Base-by-base conservation (phyloP, 2,797 vertebrate genomes). In the Furcifer pardalis region DNA sequence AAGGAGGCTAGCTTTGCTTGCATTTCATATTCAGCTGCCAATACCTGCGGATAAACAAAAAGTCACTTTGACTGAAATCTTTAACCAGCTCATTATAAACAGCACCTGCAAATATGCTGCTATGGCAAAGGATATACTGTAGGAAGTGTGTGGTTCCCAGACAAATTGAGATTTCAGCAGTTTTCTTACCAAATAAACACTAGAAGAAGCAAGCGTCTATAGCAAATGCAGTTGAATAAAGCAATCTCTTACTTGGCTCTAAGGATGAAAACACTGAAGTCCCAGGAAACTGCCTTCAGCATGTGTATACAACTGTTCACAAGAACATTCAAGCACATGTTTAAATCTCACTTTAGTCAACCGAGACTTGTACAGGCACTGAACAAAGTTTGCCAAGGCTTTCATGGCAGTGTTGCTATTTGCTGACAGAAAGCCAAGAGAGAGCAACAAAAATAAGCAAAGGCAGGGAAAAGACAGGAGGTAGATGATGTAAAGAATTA, bases 321-420 rank as follows among this genome's bases (percentile, higher is more conserved):
- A 59, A 37, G 17, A n/a, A 3, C 6, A 79, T 60, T 62, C 27
- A 52, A 79, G 71, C 27, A 52, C 69, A 86, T 49, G 65, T 46
- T 68, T 69, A 80, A 85, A 79, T 73, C 59, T 46, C 60, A 59
- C 60, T 85, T 80, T 77, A 59, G 46, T 52, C 66, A 84, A 72
- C 52, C 62, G 23, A 69, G 52, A 59, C 37, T n/a, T 25, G 77
- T 23, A 32, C 56, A 49, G 52, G 56, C 66, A 37, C 42, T n/a
- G 68, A 84, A 71, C 40, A 23, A 60, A 81, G 65, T 42, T 60
- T 78, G 60, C n/a, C 76, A 78, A 60, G n/a, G 32, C 73, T 46
- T 52, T 65, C 49, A 49, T 21, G 63, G 42, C 1, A 79, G 52
- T 21, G 5, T 56, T 21, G 19, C 52, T 56, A 5, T 56, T 56